Evolutionary conservation across 2,888 invertebrate genomes (phyloP), one percentile per base, ranked within the genome.

Genomic region (Venusia cambrica): DNA sequence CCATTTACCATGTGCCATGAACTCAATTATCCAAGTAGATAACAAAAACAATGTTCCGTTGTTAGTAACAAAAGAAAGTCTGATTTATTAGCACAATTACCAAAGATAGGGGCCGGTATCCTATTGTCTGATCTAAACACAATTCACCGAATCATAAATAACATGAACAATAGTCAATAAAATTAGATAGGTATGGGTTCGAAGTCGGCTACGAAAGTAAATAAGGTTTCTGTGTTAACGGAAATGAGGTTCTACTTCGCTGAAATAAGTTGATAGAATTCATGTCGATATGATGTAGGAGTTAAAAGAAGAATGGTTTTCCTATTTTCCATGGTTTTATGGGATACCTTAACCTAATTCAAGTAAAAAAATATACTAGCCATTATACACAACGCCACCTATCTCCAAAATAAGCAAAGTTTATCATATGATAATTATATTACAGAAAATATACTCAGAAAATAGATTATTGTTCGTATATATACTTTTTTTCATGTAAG

Each of bases 91-190:
- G 65, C 59, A 71, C 74, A 76, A 78, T 76, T 74, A 75, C 70
- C 58, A 54, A 55, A 64, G 71, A 73, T 70, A 68, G 69, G 65
- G 69, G 67, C 52, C 63, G 66, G 63, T 62, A 57, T 54, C 55
- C 74, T 64, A 69, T 81, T 81, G 78, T 78, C 67, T 73, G 78
- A 76, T 75, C 74, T 66, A 70, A 77, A 73, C 70, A 73, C 73
- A 78, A 76, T 78, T 74, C 72, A 57, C 63, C 63, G 71, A 73
- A 71, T 78, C 76, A 78, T 81, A 81, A 81, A 81, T 78, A 76
- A 73, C 69, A 68, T 66, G 77, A 79, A 80, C 79, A 81, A 81
- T 80, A 74, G 72, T 71, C 79, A 74, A 78, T 80, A 79, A 81
- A 81, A 77, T 77, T 77, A 78, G 72, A 75, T 76, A 67, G 62